These are phyloP conservation scores for Crenuchus spilurus DNA, from an alignment of 2,797 vertebrate species.

Conservation along the genomic window DNA sequence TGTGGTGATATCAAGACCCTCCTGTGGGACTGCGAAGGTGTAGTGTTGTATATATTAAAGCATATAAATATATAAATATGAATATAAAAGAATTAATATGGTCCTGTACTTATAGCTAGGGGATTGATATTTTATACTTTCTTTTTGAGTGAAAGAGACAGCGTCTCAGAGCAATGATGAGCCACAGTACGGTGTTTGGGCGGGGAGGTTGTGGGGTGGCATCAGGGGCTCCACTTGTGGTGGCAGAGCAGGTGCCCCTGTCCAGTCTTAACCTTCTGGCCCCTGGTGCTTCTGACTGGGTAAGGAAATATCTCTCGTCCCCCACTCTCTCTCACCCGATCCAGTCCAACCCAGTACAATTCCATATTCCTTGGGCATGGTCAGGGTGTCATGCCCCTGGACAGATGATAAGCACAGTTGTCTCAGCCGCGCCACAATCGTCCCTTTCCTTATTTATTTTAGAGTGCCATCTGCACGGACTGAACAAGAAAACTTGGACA, in stretches of 20 bases:
- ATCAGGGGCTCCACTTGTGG: neutral
- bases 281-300: slow-evolving; percentile 21
- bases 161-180: slow-evolving; percentile 80
- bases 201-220: neutral
- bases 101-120: slow-evolving; percentile 95
- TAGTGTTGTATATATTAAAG: slow-evolving; percentile 91
- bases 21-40: slow-evolving; percentile 87
- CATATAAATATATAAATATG: slow-evolving; percentile 72
- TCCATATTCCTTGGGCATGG: slow-evolving; percentile 38
- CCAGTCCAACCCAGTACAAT: slow-evolving; percentile 9
- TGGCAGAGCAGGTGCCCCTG: slow-evolving; percentile 43
- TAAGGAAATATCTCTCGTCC: slow-evolving; percentile 7
- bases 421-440: slow-evolving; percentile 3
- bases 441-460: slow-evolving; percentile 13
- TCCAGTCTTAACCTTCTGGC: neutral
- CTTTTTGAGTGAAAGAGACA: slow-evolving; percentile 92
- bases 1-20: slow-evolving; percentile 73
- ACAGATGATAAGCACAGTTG: slow-evolving; percentile 53
- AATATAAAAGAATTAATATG: slow-evolving; percentile 83
- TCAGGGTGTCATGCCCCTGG: slow-evolving; percentile 15
- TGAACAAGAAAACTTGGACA: neutral
- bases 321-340: neutral
- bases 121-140: slow-evolving; percentile 87
- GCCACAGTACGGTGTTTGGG: slow-evolving; percentile 41
- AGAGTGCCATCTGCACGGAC: slow-evolving; percentile 15